Conservation (phyloP, 2,113 vertebrate genomes). For the Xiphophorus couchianus region DNA sequence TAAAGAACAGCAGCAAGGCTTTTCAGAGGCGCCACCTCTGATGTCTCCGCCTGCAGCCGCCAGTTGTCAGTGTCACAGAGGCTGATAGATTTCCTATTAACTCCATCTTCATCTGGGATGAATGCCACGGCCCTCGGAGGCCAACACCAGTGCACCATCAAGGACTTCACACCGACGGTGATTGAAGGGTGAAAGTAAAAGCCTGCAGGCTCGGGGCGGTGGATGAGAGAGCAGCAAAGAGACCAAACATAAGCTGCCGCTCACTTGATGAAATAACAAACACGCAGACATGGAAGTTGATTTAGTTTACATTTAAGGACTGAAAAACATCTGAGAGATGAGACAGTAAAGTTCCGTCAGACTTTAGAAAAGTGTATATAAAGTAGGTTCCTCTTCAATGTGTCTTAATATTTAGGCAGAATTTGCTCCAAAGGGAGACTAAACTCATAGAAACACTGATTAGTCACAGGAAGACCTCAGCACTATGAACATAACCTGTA, state of each 20-base stretch:
- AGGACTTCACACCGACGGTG: slow-evolving; percentile 29
- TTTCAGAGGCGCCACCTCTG: slow-evolving; percentile 18
- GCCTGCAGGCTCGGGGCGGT: slow-evolving; percentile 15
- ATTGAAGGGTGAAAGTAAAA: slow-evolving; percentile 38
- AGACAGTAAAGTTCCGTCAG: too few relatives aligned
- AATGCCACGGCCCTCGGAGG: slow-evolving; percentile 28
- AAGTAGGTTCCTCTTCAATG: too few relatives aligned
- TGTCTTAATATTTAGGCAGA: too few relatives aligned
- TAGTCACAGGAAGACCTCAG: too few relatives aligned
- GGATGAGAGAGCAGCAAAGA: slow-evolving; percentile 9
- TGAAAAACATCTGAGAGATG: neutral
- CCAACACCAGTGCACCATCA: slow-evolving; percentile 22
- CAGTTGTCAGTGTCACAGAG: slow-evolving; percentile 37
- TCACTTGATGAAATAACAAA: neutral
- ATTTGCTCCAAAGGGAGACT: too few relatives aligned
- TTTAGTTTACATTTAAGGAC: neutral
- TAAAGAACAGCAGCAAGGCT: neutral
- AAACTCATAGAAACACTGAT: too few relatives aligned
- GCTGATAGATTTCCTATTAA: slow-evolving; percentile 54
- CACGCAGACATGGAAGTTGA: too few relatives aligned
- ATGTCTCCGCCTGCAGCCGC: slow-evolving; percentile 31
- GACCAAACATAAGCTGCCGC: neutral
- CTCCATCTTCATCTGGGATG: slow-evolving; percentile 50
- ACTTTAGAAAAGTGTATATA: neutral
- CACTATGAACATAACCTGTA: too few relatives aligned